Base-by-base conservation (phyloP, 2,113 vertebrate species). In the Actenoides hombroni region DNA sequence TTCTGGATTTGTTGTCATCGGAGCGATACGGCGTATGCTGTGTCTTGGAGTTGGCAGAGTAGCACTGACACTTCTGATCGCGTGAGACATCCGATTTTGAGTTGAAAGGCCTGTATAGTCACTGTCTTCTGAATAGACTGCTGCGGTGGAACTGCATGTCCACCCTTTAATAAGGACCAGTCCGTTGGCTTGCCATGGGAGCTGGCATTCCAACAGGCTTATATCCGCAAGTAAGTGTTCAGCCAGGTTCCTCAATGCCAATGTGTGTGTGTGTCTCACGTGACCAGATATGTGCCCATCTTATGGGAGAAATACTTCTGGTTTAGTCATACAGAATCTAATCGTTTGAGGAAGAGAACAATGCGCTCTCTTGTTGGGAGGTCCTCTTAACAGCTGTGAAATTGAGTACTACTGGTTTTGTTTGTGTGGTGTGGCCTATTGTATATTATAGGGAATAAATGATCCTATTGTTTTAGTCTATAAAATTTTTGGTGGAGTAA, bases 241-340 rank as follows among this genome's bases (percentile, higher is more conserved):
- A 67, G 0, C 26, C 48, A 25, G 68, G n/a, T 64, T 75, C 42
- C 7, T 40, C 40, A 19, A 65, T 35, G 49, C 53, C 56, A 63
- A 0, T 18, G 11, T 0, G 1, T 44, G 1, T 44, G 24, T 69
- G 56, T 2, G 4, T 79, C 53, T 71, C 33, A 10, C 2, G 0
- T 68, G 64, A n/a, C 10, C 53, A 63, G 65, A 2, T 46, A 24
- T 4, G 13, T 56, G 35, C 33, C 61, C 9, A 4, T 39, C 0
- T 0, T 42, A 19, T 1, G 0, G 53, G 35, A 40, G 75, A 86
- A 86, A 16, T 46, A 26, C 9, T 63, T 79, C 19, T 57, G 44
- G 0, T 46, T 46, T 54, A 70, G 46, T 51, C 59, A 33, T 44
- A n/a, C 33, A 57, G 63, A 63, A 46, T 57, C n/a, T 40, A 37